Conservation (phyloP, 2,113 vertebrate species). For the Salvelinus namaycush region DNA sequence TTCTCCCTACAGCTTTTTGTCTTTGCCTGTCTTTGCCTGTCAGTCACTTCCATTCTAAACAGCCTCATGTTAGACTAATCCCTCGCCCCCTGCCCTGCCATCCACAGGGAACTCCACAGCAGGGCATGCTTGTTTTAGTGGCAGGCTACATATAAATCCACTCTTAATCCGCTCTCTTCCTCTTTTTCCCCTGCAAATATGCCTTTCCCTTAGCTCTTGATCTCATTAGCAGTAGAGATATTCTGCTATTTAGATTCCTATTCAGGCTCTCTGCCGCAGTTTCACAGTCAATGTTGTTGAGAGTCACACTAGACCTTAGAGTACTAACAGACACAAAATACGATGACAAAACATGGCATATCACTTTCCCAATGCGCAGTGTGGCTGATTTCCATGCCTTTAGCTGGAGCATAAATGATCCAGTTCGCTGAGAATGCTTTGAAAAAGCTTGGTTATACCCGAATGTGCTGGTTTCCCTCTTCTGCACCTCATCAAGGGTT, state of each 20-base stretch:
- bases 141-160: conserved; percentile 56
- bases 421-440: conserved; percentile 61
- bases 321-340: conserved; percentile 53
- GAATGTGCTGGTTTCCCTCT: conserved; percentile 66
- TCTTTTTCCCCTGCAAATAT: conserved; percentile 48
- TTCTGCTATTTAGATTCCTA: conserved; percentile 38
- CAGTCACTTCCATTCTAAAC: conserved; percentile 43
- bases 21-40: conserved; percentile 42
- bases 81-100: not conserved
- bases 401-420: conserved; percentile 50
- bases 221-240: conserved; percentile 59
- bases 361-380: conserved; percentile 40
- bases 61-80: conserved; percentile 35
- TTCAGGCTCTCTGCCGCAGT: conserved; percentile 46
- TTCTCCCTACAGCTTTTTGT: conserved; percentile 40
- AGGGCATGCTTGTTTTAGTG: conserved; percentile 44
- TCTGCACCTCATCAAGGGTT: conserved; percentile 60
- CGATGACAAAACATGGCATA: conserved; percentile 27
- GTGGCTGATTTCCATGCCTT: conserved; percentile 32
- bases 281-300: conserved; percentile 58
- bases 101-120: conserved; percentile 31
- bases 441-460: conserved; percentile 69
- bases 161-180: conserved; percentile 66
- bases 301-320: conserved; percentile 48
- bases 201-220: conserved; percentile 43